Evolutionary conservation across 2,797 vertebrate genomes (phyloP).

Genomic region (Aselliscus stoliczkanus): DNA sequence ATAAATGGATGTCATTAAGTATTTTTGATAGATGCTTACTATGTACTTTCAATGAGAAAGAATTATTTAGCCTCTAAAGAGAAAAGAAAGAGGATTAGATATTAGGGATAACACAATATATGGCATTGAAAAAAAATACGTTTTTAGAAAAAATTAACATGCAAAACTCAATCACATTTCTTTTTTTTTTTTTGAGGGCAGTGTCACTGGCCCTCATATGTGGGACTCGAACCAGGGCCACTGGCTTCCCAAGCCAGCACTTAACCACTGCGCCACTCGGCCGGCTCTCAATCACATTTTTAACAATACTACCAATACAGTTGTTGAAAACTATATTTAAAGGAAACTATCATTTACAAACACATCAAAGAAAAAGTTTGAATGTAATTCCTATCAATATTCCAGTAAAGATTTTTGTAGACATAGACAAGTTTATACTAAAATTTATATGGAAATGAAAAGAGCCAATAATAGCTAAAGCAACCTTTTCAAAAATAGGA

Average conservation of each 20-base stretch:
- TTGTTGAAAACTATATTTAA: not conserved
- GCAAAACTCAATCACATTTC: not conserved
- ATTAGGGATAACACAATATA: not conserved
- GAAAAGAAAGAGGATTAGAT: not conserved
- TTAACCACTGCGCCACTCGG: too few species aligned
- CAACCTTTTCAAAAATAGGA: not conserved
- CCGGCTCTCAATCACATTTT: not conserved
- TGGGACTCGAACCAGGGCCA: too few species aligned
- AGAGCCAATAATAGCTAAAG: not conserved
- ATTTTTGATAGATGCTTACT: not conserved
- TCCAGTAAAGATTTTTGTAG: not conserved
- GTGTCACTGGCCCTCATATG: too few species aligned
- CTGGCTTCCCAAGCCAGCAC: too few species aligned
- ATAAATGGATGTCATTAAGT: not conserved
- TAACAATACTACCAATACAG: not conserved
- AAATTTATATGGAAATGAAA: not conserved
- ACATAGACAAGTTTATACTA: not conserved
- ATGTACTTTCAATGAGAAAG: not conserved
- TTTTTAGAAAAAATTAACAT: conserved; percentile 3
- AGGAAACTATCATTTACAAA: not conserved
- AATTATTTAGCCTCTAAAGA: not conserved
- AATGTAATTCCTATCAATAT: not conserved
- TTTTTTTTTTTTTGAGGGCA: too few species aligned
- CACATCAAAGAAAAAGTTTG: not conserved
- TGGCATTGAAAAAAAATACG: not conserved